Evolutionary conservation across 2,888 invertebrate genomes (phyloP).

Genomic region (Ryuthela nishihirai): DNA sequence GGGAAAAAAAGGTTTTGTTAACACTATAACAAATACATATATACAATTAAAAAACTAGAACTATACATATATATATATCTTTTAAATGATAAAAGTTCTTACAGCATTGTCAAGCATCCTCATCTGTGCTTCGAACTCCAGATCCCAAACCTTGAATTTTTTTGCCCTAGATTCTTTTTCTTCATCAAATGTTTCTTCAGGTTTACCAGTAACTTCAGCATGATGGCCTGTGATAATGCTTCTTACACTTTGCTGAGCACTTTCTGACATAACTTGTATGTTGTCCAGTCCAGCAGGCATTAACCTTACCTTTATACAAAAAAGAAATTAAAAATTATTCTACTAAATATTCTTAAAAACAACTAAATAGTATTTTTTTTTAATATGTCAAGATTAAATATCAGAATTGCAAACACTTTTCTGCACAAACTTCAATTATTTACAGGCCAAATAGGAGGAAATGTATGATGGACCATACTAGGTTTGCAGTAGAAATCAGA

Average conservation of each 20-base stretch:
- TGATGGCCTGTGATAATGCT: constrained; percentile 46
- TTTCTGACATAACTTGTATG: constrained; percentile 69
- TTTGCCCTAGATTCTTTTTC: constrained; percentile 54
- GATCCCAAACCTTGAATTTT: constrained; percentile 84
- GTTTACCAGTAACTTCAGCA: constrained; percentile 43
- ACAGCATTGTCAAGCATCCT: constrained; percentile 91
- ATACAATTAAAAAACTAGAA: not conserved
- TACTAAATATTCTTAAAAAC: no score
- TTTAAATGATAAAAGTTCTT: constrained; percentile 47
- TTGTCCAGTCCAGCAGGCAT: constrained; percentile 76
- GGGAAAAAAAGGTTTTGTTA: constrained; percentile 22
- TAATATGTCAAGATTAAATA: no score
- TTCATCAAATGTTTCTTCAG: constrained; percentile 53
- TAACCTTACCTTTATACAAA: constrained; percentile 48
- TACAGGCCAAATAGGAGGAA: no score
- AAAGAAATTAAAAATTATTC: not conserved
- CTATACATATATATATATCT: not conserved
- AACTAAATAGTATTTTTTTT: no score
- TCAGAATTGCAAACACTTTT: no score
- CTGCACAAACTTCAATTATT: no score
- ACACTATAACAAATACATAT: not conserved
- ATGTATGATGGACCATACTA: no score
- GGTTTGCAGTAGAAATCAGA: no score
- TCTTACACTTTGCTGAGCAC: constrained; percentile 60
- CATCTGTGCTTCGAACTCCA: constrained; percentile 96